Conservation (phyloP, 2,797 vertebrate genomes). For the Ptychobarbus kaznakovi region DNA sequence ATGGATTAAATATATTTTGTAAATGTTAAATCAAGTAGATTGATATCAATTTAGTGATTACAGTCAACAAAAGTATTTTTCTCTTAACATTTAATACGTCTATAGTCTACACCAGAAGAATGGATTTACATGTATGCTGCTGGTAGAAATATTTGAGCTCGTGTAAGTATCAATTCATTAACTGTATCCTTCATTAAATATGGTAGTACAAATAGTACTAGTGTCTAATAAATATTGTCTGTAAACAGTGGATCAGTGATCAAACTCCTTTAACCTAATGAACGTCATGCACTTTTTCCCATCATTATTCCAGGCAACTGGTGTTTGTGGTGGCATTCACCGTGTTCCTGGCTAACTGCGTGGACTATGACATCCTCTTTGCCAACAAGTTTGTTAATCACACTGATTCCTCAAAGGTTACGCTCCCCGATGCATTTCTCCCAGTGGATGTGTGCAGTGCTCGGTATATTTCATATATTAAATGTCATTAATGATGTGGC, state of each 20-base stretch:
- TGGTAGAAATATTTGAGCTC: constrained; percentile 96
- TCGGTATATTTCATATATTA: constrained; percentile 77
- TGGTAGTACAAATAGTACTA: neutral
- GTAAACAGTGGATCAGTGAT: neutral
- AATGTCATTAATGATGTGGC: neutral
- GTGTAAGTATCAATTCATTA: constrained; percentile 83
- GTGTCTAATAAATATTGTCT: neutral
- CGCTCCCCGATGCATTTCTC: constrained; percentile 94
- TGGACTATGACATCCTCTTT: constrained; percentile 98
- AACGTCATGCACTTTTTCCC: neutral
- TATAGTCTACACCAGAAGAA: constrained; percentile 99
- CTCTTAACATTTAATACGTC: constrained; percentile 87
- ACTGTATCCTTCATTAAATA: neutral
- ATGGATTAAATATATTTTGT: neutral
- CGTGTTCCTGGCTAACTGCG: constrained; percentile 97
- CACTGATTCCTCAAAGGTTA: constrained; percentile 94
- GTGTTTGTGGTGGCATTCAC: constrained; percentile 98
- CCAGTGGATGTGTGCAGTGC: constrained; percentile 89
- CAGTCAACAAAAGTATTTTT: constrained; percentile 40
- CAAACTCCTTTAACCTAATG: neutral
- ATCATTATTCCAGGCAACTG: constrained; percentile 85
- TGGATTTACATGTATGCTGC: constrained; percentile 98
- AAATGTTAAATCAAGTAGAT: neutral
- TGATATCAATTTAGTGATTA: neutral
- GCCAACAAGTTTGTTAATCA: constrained; percentile 98